These are phyloP conservation scores for Orgyia antiqua DNA, from an alignment of 2,888 invertebrate genomes.

Conservation along the genomic window DNA sequence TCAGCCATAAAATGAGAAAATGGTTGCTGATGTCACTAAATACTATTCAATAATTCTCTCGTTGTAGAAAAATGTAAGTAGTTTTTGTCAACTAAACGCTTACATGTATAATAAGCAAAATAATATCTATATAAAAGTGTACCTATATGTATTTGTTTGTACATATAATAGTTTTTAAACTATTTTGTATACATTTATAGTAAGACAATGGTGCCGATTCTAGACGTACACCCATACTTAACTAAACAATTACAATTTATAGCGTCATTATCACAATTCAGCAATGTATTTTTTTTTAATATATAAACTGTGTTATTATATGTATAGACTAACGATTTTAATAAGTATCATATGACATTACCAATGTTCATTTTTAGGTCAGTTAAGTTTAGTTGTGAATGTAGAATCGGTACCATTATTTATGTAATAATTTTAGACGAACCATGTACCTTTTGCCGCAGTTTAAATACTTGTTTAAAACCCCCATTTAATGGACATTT, in stretches of 20 bases:
- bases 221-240: too few species aligned
- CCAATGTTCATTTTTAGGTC: too few species aligned
- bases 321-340: too few species aligned
- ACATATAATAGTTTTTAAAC: conserved; percentile 25
- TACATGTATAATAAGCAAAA: conserved; percentile 11
- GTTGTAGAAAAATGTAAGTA: conserved; percentile 25
- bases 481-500: background rate
- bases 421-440: too few species aligned
- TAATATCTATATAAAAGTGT: conserved; percentile 33
- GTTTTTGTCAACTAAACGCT: conserved; percentile 6
- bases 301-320: too few species aligned
- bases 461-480: background rate
- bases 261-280: too few species aligned
- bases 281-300: too few species aligned
- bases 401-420: too few species aligned
- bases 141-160: conserved; percentile 27
- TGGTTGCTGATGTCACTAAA: conserved; percentile 46
- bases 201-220: conserved; percentile 4
- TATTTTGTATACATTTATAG: conserved; percentile 25
- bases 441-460: background rate
- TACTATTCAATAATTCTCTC: conserved; percentile 24
- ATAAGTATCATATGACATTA: too few species aligned
- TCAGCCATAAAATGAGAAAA: too few species aligned
- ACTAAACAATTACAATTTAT: too few species aligned
- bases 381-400: too few species aligned